Base-by-base conservation (phyloP, 1,140 invertebrate genomes). In the Trissolcus basalis region DNA sequence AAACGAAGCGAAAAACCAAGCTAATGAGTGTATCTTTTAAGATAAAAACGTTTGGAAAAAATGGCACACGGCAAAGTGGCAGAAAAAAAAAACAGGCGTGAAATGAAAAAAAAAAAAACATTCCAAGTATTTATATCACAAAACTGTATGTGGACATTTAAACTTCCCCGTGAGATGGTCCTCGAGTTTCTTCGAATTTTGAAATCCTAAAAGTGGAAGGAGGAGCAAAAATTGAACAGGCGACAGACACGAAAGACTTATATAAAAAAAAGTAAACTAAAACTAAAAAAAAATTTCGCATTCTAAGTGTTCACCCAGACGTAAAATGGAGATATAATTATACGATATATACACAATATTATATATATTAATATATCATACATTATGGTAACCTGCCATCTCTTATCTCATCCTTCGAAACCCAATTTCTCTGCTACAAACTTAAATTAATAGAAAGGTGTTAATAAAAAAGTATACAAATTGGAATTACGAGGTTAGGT, bases 11-110 rank as follows among this genome's bases (percentile, higher is more conserved):
- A 80, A 81, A 80, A 79, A 79, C 65, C 80, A 84, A 83, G 81
- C 83, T 85, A 86, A 83, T 84, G 84, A 82, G 81, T 86, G 84
- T 87, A 86, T 82, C 82, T 81, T 77, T 84, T 85, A 87, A 87
- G 85, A 80, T 84, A 82, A n/a, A n/a, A 75, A 77, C 49, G 73
- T 79, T 81, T 72, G 77, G 73, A 68, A 73, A 71, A 79, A 71
- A 44, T 7, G 68, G 68, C 48, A 81, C 59, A 60, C 56, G 47
- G 51, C 19, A 73, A 19, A 41, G 11, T 33, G 58, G 39, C 12
- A 60, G 11, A 12, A 13, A 44, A 44, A 13, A 44, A 44, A 44
- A 44, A 14, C 44, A 56, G 78, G 80, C n/a, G n/a, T n/a, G n/a
- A n/a, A n/a, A n/a, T 55, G 68, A 77, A 74, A 78, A 78, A 73